phyloP scores from a whole-genome alignment of 2,888 invertebrate genomes.

The Drosophila cyrtoloma region DNA sequence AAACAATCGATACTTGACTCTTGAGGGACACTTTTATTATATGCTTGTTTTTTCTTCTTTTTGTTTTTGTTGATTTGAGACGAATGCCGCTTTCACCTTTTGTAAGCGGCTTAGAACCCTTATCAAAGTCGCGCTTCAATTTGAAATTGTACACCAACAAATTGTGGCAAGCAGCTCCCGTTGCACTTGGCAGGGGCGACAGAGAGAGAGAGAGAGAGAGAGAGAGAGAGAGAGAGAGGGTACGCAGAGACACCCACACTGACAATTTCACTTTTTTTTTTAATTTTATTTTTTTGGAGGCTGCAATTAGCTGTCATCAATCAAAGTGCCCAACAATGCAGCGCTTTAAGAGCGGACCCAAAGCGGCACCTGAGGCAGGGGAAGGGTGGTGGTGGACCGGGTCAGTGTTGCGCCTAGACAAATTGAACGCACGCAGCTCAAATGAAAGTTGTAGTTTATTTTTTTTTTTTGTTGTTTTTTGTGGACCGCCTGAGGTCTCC shows the following conservation, averaged over 20 bases:
- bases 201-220: background rate
- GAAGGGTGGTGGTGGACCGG: background rate
- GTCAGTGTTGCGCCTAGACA: constrained; percentile 49
- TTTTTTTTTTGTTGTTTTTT: constrained; percentile 10
- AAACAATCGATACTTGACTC: background rate
- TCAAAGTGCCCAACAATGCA: constrained; percentile 74
- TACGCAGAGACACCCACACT: constrained; percentile 56
- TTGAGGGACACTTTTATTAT: background rate
- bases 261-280: constrained; percentile 65
- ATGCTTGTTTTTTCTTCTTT: rapidly evolving
- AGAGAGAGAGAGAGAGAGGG: background rate
- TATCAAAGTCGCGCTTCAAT: constrained; percentile 60
- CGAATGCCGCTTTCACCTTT: constrained; percentile 54
- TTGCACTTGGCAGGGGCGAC: constrained; percentile 1
- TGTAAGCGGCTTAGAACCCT: constrained; percentile 70
- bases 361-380: background rate
- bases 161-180: constrained; percentile 21
- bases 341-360: constrained; percentile 17
- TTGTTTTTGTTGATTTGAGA: background rate
- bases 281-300: constrained; percentile 39
- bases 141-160: constrained; percentile 11
- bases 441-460: constrained; percentile 63
- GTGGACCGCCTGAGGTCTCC: constrained; percentile 48
- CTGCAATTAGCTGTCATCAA: constrained; percentile 83
- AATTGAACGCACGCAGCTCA: constrained; percentile 67